phyloP scores from a whole-genome alignment of 2,888 invertebrate species.

The Watsonalla binaria region DNA sequence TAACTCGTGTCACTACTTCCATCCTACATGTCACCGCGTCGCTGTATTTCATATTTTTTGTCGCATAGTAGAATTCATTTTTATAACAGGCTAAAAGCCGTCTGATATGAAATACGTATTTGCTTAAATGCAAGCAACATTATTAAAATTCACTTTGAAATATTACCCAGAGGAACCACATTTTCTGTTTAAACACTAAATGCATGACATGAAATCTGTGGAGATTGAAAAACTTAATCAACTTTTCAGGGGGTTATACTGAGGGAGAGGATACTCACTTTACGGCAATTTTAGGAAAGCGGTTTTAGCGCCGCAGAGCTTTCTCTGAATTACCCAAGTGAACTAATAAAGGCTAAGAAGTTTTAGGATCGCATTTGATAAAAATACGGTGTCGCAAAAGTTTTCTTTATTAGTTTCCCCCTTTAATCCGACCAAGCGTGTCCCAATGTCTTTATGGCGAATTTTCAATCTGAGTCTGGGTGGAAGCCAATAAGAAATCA shows the following conservation, averaged over 20 bases:
- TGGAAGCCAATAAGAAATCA: slow-evolving; percentile 78
- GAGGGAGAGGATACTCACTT: slow-evolving; percentile 42
- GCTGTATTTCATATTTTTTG: slow-evolving; percentile 52
- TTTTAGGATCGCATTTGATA: slow-evolving; percentile 70
- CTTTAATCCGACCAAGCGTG: slow-evolving; percentile 76
- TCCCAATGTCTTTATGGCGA: slow-evolving; percentile 78
- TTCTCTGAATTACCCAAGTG: slow-evolving; percentile 59
- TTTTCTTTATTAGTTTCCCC: slow-evolving; percentile 78
- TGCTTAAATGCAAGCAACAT: slow-evolving; percentile 20
- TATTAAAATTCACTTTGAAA: slow-evolving; percentile 33
- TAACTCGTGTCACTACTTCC: slow-evolving; percentile 52
- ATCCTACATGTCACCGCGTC: slow-evolving; percentile 26
- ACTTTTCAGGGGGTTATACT: slow-evolving; percentile 35
- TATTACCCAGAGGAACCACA: slow-evolving; percentile 12
- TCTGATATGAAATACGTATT: slow-evolving; percentile 29
- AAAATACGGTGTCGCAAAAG: slow-evolving; percentile 78
- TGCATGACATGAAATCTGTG: slow-evolving; percentile 23
- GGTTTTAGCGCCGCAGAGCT: slow-evolving; percentile 43
- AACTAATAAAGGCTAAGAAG: slow-evolving; percentile 68
- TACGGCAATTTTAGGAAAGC: slow-evolving; percentile 42
- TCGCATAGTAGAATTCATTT: slow-evolving; percentile 35
- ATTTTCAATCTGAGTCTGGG: slow-evolving; percentile 77
- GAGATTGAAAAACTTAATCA: slow-evolving; percentile 52
- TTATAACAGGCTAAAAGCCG: slow-evolving; percentile 45
- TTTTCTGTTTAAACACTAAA: slow-evolving; percentile 18